Evolutionary conservation across 2,888 invertebrate genomes (phyloP), one percentile per base, ranked within the genome.

Genomic region (Polydrusus pterygomalis): DNA sequence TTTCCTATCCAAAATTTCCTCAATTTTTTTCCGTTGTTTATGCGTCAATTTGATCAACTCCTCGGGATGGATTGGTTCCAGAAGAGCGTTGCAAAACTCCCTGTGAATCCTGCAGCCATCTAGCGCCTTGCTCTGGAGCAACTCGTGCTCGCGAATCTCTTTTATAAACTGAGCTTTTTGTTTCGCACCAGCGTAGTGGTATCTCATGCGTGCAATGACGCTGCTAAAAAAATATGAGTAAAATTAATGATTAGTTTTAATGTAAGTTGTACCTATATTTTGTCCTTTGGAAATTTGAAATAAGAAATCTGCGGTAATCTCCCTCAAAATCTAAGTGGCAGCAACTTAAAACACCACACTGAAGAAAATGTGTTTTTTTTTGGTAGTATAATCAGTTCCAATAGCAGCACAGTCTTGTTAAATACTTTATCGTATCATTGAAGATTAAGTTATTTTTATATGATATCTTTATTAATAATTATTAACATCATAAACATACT

Each of bases 51-150:
- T 84, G 47, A 87, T 83, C 49, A 84, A 78, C 76, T 86, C 85
- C 13, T 80, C 73, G 3, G 81, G 71, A 7, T 80, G 67, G 6
- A 84, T 80, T 17, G 88, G 85, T 2, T 87, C 85, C 40, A 91
- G 88, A 75, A 91, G 88, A 77, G 90, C 89, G 5, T 91, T 89
- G 58, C 91, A 91, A 84, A 93, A 93, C 82, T 91, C 90, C 34
- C 93, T 86, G 81, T 92, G 92, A 13, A 93, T 89, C 82, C 91
- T 87, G 0, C 92, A 91, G 13, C 92, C 91, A 74, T 91, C 91
- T 74, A 93, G 83, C 0, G 93, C 93, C 81, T 90, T 90, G 8
- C 89, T 86, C 83, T 92, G 92, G 70, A 92, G 88, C 78, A 89
- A 88, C 84, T 92, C 91, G 80, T 92, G 91, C 79, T 89, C 89